These are phyloP conservation scores for Willowsia nigromaculata DNA, from an alignment of 2,888 invertebrate species.

Conservation along the genomic window DNA sequence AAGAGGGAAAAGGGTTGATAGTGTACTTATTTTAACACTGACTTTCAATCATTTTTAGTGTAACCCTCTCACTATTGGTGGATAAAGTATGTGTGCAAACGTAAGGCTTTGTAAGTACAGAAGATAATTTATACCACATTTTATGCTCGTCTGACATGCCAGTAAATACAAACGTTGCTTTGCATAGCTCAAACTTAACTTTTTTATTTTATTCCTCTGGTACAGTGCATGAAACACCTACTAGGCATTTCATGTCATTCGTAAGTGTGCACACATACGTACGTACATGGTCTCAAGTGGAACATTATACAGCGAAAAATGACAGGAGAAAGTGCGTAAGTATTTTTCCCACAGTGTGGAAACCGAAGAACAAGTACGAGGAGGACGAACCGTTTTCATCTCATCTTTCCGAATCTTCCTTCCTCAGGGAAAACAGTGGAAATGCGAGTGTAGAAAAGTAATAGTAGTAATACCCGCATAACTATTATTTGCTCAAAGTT, in stretches of 20 bases:
- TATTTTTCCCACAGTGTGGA: slow-evolving; percentile 42
- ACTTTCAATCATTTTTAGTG: not conserved
- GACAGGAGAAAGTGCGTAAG: slow-evolving; percentile 60
- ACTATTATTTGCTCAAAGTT: slow-evolving; percentile 66
- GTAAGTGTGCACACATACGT: not conserved
- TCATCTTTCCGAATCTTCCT: slow-evolving; percentile 16
- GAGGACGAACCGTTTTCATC: slow-evolving; percentile 24
- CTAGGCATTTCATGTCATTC: not conserved
- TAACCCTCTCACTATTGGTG: not conserved
- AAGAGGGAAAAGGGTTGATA: slow-evolving; percentile 4
- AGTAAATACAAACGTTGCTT: not conserved
- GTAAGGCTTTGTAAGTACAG: not conserved
- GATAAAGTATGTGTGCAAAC: not conserved
- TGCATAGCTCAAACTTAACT: not conserved
- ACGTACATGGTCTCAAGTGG: slow-evolving; percentile 8
- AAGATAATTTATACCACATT: not conserved
- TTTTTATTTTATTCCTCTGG: not conserved
- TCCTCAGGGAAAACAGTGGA: slow-evolving; percentile 65
- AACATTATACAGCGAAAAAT: slow-evolving; percentile 27
- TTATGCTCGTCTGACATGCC: not conserved
- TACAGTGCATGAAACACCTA: not conserved
- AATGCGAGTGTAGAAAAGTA: slow-evolving; percentile 38
- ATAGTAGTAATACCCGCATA: slow-evolving; percentile 63
- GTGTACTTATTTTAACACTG: slow-evolving; percentile 39
- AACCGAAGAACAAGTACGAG: not conserved